phyloP scores from a whole-genome alignment of 2,888 invertebrate species.

The Mythimna impura region DNA sequence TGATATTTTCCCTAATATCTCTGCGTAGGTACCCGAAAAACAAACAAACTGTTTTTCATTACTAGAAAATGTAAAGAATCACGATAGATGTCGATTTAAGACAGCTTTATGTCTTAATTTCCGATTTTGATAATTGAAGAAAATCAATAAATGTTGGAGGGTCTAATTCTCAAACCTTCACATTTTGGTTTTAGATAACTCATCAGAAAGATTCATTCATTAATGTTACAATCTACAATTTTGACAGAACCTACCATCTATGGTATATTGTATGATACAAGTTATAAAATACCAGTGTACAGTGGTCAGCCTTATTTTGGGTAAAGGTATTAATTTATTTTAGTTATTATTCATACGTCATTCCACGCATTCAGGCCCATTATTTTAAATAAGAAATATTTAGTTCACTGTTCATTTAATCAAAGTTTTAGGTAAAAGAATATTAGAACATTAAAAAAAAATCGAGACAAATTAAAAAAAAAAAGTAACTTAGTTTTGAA shows the following conservation, averaged over 20 bases:
- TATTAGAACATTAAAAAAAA: not conserved
- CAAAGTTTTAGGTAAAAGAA: not conserved
- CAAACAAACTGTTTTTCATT: too few relatives aligned
- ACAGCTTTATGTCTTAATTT: too few relatives aligned
- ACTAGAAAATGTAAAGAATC: too few relatives aligned
- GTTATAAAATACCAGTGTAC: conserved; percentile 66
- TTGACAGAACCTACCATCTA: conserved; percentile 35
- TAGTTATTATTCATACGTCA: conserved; percentile 72
- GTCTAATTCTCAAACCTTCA: too few relatives aligned
- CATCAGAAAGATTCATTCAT: too few relatives aligned
- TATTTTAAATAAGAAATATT: conserved; percentile 5
- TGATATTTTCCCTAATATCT: too few relatives aligned
- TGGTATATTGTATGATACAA: conserved; percentile 57
- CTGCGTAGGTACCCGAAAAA: too few relatives aligned
- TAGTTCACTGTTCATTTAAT: not conserved
- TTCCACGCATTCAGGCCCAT: conserved; percentile 63
- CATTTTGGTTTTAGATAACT: not conserved
- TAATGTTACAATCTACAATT: conserved; percentile 15
- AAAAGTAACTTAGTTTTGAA: too few relatives aligned
- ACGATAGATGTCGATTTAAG: too few relatives aligned
- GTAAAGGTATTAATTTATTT: conserved; percentile 82
- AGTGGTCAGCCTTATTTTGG: conserved; percentile 77
- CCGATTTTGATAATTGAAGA: too few relatives aligned
- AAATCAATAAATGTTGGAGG: too few relatives aligned
- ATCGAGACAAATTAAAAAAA: not conserved